A percentile compares a stretch with the other conserved stretches of the same genome.
phyloP scores from a whole-genome alignment of 2,888 invertebrate species.

The Pristionchus arcanus region DNA sequence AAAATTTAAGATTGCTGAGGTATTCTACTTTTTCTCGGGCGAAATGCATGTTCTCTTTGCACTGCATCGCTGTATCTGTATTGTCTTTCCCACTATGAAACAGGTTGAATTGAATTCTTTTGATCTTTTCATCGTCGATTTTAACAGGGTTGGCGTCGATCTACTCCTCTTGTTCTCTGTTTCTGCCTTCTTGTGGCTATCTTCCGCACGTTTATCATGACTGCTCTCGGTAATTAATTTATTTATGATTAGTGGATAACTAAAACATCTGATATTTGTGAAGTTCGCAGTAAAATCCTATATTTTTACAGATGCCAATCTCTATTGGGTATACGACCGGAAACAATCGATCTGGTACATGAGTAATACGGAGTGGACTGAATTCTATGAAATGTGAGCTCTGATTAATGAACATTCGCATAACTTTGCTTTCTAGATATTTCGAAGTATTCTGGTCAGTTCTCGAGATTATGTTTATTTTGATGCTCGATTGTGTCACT shows the following conservation, averaged over 20 bases:
- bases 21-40: not conserved
- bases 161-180: not conserved
- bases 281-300: not conserved
- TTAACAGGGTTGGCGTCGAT: not conserved
- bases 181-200: not conserved
- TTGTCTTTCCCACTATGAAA: not conserved
- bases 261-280: not conserved
- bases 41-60: constrained; percentile 12
- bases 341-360: not conserved
- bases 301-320: not conserved
- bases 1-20: not conserved
- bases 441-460: not conserved
- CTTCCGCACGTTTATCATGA: not conserved
- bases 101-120: not conserved
- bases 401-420: too few species aligned
- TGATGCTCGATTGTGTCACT: not conserved
- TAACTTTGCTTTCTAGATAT: not conserved
- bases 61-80: not conserved
- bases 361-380: not conserved
- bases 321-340: not conserved
- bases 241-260: not conserved
- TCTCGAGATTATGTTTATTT: not conserved
- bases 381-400: constrained; percentile 18
- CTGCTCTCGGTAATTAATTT: not conserved
- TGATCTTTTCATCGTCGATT: not conserved